Evolutionary conservation across 2,797 vertebrate genomes (phyloP), one percentile per base, ranked within the genome.

Genomic region (Acanthornis magna): DNA sequence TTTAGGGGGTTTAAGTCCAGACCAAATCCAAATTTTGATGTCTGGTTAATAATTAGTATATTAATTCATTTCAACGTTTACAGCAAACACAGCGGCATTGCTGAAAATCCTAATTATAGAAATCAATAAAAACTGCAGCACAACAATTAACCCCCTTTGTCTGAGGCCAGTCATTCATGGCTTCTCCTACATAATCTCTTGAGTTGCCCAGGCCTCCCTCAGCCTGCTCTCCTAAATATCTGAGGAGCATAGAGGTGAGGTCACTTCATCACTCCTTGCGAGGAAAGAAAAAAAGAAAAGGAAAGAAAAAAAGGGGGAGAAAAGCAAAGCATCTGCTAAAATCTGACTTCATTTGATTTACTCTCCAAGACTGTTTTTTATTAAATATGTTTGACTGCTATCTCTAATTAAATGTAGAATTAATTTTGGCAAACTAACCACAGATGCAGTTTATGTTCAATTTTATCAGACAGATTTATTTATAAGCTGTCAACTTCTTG

Each of bases 401-500:
- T 98, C 97, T 98, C 98, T 98, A 98, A 98, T 98, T 98, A 98
- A 98, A 98, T 98, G 98, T 98, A 97, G 97, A 98, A 98, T 98
- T 98, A 97, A 98, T 98, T 98, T 98, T 98, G 98, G 98, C 98
- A 98, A 98, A 98, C 97, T 96, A 97, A 98, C 97, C 97, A 97
- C 98, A 98, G 98, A 98, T 98, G 97, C 97, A 98, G 97, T 98
- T 98, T 98, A 97, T 98, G 97, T 97, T 98, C 97, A 98, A 97
- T 98, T 98, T 98, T 98, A 98, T 98, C 98, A 98, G 98, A 98
- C 98, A 98, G 98, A 98, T 98, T 98, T 98, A 98, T 98, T 98
- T 98, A 98, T 98, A 98, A 98, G 98, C 98, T 98, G 98, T 98
- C 98, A 98, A 97, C 97, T 98, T 98, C 97, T 98, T 98, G 98